A percentile compares a stretch with the other conserved stretches of the same genome.
These are phyloP conservation scores for Dryomyza anilis DNA, from an alignment of 2,888 invertebrate species.

Conservation along the genomic window DNA sequence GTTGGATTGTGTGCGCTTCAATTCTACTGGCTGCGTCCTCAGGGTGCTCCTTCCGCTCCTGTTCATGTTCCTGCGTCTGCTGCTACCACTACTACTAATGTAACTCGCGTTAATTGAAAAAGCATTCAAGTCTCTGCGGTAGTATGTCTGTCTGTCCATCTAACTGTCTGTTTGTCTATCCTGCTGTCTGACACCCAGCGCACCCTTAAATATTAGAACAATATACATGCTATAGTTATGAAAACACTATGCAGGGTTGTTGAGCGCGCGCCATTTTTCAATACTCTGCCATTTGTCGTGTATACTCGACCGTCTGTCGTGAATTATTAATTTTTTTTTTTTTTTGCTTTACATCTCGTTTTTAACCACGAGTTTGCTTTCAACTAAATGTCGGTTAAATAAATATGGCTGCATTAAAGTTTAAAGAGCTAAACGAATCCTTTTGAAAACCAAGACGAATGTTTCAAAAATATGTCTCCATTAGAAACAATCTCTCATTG, in stretches of 20 bases:
- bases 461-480: too few species aligned
- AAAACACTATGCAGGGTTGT: too few species aligned
- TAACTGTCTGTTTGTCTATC: neutral
- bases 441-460: neutral
- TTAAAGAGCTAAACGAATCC: neutral
- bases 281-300: neutral
- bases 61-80: neutral
- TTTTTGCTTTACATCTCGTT: neutral
- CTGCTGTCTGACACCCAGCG: too few species aligned
- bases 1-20: neutral
- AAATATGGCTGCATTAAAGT: constrained; percentile 18
- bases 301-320: neutral
- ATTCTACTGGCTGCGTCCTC: constrained; percentile 2
- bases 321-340: neutral
- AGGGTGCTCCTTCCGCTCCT: neutral
- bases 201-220: neutral
- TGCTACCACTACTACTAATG: too few species aligned
- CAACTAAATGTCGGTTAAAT: constrained; percentile 20
- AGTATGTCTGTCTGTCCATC: neutral
- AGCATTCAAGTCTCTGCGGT: constrained; percentile 2
- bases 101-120: constrained; percentile 24
- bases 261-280: constrained; percentile 4
- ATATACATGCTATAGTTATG: too few species aligned
- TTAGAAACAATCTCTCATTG: too few species aligned
- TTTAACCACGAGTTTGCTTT: constrained; percentile 1